Base-by-base conservation (phyloP, 92 coral and sea anemone species). In the Galaxea fascicularis region DNA sequence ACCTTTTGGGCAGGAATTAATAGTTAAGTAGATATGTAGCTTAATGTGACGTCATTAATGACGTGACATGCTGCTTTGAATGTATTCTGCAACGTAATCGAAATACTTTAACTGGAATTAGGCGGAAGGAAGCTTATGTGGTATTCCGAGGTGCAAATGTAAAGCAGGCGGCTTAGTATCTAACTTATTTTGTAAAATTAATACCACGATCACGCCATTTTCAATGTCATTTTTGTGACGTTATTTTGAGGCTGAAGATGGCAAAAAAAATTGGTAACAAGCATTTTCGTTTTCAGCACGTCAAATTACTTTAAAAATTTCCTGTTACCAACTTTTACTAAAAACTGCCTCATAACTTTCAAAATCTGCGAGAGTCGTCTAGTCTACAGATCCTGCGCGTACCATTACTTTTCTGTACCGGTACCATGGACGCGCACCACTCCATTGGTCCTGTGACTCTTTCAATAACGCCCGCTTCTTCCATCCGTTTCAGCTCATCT, bases 231-330 rank as follows among this genome's bases (percentile, higher is more conserved):
- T 74, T 74, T 64, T 57, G 73, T 78, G 74, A 78, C 73, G 73
- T 78, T 74, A 78, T 78, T 78, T 78, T 78, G 35, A 25, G 73
- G 45, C 83, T 59, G 71, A 78, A 26, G 73, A 78, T 78, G 70
- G 72, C 83, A 58, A 29, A 57, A 29, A 62, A 2, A 29, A 63
- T 77, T 77, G 82, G 68, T 77, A 77, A 58, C 64, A 58, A 58
- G 24, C 64, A 58, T 25, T 65, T 65, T 65, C 70, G 35, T 65
- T 65, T 65, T 65, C 44, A 65, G 70, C 1, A 10, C 14, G n/a
- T n/a, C 64, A 58, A 58, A 58, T 58, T 58, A 58, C 70, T 16
- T 64, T 64, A 2, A 25, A 64, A 64, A 64, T 64, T 64, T 65
- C 28, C 18, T 65, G 70, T 66, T 31, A 66, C 71, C 71, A 66